These are phyloP conservation scores for Acanthornis magna DNA, from an alignment of 2,797 vertebrate genomes.

Conservation along the genomic window DNA sequence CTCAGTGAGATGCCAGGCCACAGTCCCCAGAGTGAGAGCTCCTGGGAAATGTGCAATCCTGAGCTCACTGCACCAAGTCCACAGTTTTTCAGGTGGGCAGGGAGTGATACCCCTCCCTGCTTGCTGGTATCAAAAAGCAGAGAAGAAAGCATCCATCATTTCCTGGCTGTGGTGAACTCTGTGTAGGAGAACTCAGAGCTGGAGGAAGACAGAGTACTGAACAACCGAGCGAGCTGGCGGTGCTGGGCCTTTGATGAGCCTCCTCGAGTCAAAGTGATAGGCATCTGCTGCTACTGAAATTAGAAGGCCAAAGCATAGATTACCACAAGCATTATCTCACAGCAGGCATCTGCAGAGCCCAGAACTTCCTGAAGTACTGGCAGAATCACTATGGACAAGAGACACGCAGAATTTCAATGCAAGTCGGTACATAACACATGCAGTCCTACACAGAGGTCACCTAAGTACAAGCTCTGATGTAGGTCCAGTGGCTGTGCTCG, in stretches of 20 bases:
- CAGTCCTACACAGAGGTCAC: not conserved
- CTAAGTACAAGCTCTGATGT: not conserved
- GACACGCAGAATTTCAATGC: not conserved
- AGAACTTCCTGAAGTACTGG: conserved; percentile 54
- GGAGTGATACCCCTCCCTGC: not conserved
- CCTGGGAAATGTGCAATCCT: rapidly evolving
- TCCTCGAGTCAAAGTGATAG: not conserved
- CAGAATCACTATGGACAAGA: conserved; percentile 10
- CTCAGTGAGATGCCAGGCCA: not conserved
- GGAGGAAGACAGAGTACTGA: not conserved
- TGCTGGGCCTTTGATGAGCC: not conserved
- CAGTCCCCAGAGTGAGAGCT: not conserved
- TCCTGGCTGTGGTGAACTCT: not conserved
- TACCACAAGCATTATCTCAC: not conserved
- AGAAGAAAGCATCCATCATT: not conserved
- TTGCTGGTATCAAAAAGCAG: not conserved
- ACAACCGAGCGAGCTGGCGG: not conserved
- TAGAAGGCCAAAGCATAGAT: not conserved
- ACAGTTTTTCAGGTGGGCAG: not conserved
- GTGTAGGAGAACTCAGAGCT: not conserved
- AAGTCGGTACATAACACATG: not conserved
- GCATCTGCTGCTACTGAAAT: conserved; percentile 34
- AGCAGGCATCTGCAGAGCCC: conserved; percentile 21
- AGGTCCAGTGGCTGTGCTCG: not conserved
- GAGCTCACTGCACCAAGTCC: not conserved